Evolutionary conservation across 2,113 vertebrate species (phyloP).

Genomic region (Rousettus leschenaultii): DNA sequence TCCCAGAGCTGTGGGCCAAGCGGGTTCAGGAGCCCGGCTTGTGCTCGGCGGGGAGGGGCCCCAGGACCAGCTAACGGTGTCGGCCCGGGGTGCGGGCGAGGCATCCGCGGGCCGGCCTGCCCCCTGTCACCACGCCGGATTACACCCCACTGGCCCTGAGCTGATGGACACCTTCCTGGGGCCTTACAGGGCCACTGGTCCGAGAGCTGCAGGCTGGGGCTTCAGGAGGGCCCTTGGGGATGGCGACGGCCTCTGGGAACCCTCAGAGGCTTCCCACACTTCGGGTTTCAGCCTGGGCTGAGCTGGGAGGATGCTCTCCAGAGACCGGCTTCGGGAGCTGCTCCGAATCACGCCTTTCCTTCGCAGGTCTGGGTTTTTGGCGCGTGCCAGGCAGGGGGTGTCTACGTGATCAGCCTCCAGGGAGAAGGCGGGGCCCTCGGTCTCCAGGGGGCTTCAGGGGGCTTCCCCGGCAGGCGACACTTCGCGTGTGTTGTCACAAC

Average conservation of each 20-base stretch:
- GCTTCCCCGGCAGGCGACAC: no score
- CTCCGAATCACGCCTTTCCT: not conserved
- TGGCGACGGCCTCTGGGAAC: no score
- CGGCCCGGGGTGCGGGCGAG: not conserved
- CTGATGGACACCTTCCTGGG: fast-evolving
- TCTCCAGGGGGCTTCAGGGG: not conserved
- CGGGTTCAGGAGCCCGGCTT: not conserved
- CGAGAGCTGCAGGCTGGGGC: not conserved
- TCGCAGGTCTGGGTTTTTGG: not conserved
- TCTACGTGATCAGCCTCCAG: not conserved
- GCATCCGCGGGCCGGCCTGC: not conserved
- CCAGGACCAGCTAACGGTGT: not conserved
- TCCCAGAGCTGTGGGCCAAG: not conserved
- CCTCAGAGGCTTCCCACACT: no score
- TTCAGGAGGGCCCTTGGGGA: not conserved
- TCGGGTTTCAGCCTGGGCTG: not conserved
- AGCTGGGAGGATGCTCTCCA: no score
- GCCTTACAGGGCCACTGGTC: not conserved
- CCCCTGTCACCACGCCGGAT: no score
- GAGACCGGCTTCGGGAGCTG: no score
- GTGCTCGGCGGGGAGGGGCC: not conserved
- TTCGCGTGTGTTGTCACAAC: no score
- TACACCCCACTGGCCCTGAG: no score
- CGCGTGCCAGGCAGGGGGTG: not conserved
- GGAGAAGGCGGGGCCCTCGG: not conserved